phyloP scores from a whole-genome alignment of 1,140 invertebrate genomes.

The Kradibia gibbosae region DNA sequence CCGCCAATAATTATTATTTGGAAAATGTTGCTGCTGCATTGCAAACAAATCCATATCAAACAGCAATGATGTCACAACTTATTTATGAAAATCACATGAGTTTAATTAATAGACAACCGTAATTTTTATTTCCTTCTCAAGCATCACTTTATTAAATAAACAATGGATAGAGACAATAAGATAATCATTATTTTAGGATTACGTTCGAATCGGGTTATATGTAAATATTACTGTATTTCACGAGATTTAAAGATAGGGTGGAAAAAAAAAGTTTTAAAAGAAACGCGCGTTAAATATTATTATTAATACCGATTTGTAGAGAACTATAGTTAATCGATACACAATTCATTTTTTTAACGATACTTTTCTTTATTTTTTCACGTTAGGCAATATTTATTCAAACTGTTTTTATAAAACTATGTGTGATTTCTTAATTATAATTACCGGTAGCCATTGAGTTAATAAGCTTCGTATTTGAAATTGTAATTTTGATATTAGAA shows the following conservation, averaged over 20 bases:
- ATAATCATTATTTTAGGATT: too few species aligned
- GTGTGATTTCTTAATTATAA: neutral
- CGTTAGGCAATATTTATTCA: neutral
- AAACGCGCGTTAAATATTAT: too few species aligned
- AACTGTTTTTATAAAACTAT: neutral
- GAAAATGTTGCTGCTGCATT: neutral
- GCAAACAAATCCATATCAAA: neutral
- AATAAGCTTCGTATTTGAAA: neutral
- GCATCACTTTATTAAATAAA: too few species aligned
- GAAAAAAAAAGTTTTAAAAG: too few species aligned
- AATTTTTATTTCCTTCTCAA: neutral
- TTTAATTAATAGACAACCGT: neutral
- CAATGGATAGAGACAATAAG: too few species aligned
- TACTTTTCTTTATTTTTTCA: neutral
- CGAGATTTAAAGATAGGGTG: too few species aligned
- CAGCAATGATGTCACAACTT: slow-evolving; percentile 31
- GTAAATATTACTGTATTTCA: too few species aligned
- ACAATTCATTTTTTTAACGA: neutral
- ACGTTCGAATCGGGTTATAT: too few species aligned
- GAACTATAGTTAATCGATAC: too few species aligned
- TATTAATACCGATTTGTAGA: too few species aligned
- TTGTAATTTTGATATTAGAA: neutral
- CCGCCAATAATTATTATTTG: neutral
- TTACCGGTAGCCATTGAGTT: neutral
- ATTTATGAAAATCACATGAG: neutral